Conservation (phyloP, 2,888 invertebrate species). For the Eilema griseolum region DNA sequence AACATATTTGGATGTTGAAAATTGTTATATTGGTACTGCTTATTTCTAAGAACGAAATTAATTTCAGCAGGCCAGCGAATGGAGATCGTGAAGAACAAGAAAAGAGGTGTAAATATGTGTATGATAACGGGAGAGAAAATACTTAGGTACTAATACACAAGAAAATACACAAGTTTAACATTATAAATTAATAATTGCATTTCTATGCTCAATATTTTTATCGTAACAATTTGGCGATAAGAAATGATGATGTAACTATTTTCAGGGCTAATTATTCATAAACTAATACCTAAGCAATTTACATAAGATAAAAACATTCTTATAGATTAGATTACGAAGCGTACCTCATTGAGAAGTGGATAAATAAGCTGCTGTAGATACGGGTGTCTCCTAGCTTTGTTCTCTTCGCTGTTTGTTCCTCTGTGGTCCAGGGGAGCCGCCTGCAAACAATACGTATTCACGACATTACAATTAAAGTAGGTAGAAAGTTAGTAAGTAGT, state of each 20-base stretch:
- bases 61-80: too few species aligned
- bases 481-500: too few species aligned
- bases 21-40: too few species aligned
- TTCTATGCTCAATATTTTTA: neutral
- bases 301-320: neutral
- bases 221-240: neutral
- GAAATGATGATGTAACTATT: neutral
- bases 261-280: neutral
- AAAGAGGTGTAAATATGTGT: too few species aligned
- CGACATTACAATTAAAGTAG: neutral
- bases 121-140: too few species aligned
- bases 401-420: constrained; percentile 80
- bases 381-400: constrained; percentile 80
- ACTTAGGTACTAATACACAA: too few species aligned
- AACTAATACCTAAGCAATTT: neutral
- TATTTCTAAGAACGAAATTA: too few species aligned
- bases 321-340: neutral
- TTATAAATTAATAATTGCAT: too few species aligned
- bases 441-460: constrained; percentile 59
- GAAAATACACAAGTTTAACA: too few species aligned
- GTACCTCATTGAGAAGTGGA: constrained; percentile 82
- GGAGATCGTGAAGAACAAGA: too few species aligned
- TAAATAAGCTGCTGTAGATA: constrained; percentile 84
- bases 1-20: too few species aligned
- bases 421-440: constrained; percentile 84